Percentiles rank a stretch among this genome's conserved stretches.
Conservation (phyloP, 2,113 vertebrate species). For the Tringa solitaria region DNA sequence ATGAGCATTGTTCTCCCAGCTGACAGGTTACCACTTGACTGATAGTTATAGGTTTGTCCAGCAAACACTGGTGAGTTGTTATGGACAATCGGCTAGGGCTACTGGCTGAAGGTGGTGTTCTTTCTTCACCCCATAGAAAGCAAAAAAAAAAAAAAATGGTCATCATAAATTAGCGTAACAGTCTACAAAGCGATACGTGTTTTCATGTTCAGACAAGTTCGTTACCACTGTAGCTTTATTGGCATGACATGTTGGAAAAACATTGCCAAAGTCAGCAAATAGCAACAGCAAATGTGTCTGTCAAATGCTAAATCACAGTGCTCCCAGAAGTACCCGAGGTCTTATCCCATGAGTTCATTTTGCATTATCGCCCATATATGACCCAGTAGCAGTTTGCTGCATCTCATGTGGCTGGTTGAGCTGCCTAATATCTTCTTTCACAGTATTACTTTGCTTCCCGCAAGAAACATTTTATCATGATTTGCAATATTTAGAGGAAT, state of each 20-base stretch:
- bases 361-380: neutral
- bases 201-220: neutral
- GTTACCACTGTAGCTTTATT: neutral
- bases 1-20: neutral
- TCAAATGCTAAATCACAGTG: neutral
- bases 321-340: neutral
- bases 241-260: neutral
- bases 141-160: neutral
- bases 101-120: neutral
- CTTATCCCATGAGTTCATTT: neutral
- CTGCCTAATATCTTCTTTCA: neutral
- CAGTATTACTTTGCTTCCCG: neutral
- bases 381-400: neutral
- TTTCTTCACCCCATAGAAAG: neutral
- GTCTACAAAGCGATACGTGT: neutral
- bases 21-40: neutral
- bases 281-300: neutral
- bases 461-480: neutral
- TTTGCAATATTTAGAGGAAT: neutral
- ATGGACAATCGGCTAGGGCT: neutral
- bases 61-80: neutral
- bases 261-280: neutral
- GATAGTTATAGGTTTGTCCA: neutral
- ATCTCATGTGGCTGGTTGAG: neutral
- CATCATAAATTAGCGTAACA: neutral